These are phyloP conservation scores for Agrochola lychnidis DNA, from an alignment of 2,888 invertebrate genomes.

Conservation along the genomic window DNA sequence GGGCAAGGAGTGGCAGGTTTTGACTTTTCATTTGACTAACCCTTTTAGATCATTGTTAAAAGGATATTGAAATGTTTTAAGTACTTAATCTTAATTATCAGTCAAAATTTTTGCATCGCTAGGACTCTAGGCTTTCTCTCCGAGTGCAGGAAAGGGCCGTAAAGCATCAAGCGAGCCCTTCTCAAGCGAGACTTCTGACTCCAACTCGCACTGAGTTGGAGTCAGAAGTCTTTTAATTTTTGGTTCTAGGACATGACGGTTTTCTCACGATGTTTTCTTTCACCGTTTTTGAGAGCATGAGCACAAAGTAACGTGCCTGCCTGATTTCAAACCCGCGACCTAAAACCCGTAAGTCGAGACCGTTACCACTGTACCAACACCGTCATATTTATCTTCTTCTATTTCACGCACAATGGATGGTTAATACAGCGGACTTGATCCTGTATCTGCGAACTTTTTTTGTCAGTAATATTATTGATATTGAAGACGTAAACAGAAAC, in stretches of 20 bases:
- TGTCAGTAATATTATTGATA: constrained; percentile 43
- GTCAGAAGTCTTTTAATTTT: background rate
- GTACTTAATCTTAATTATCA: background rate
- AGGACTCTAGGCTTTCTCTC: no score
- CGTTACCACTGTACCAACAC: background rate
- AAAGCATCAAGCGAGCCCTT: background rate
- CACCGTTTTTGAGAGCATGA: background rate
- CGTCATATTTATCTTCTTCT: background rate
- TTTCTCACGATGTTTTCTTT: background rate
- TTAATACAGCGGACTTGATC: constrained; percentile 30
- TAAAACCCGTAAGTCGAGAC: background rate
- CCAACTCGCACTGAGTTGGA: no score
- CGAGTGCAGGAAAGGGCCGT: background rate
- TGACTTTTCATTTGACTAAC: constrained; percentile 9
- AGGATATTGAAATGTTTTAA: background rate
- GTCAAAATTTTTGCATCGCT: background rate
- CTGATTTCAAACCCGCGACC: no score
- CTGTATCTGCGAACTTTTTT: constrained; percentile 11
- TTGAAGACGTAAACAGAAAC: constrained; percentile 43
- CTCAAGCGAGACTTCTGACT: no score
- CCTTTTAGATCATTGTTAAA: background rate
- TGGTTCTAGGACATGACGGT: background rate
- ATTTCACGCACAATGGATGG: constrained; percentile 22
- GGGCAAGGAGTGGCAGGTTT: constrained; percentile 1
- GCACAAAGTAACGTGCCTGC: background rate